Evolutionary conservation across 1,140 invertebrate species (phyloP), one percentile per base, ranked within the genome.

Genomic region (Drosophila ananassae): DNA sequence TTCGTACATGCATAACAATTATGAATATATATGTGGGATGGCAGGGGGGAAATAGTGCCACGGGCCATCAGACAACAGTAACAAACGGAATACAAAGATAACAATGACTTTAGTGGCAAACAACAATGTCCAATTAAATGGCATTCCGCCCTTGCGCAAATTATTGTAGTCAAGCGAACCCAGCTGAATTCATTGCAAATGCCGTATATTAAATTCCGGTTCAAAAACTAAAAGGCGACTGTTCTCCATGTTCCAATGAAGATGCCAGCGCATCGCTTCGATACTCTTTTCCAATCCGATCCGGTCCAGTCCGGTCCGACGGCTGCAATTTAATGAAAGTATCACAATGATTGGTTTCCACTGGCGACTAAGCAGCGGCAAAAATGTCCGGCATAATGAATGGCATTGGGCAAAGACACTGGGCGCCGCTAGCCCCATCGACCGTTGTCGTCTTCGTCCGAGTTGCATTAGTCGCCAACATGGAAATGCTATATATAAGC

Each of bases 301-400:
- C 41, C 41, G 41, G 17, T 17, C 13, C 6, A 5, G 7, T 44
- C 13, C 41, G 41, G 13, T 44, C 41, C 25, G 28, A 37, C 17
- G 46, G 72, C 64, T 37, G 59, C 67, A 87, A 71, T 89, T 89
- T 89, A 89, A 89, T 89, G 83, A 89, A 89, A 89, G 84, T 89
- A 89, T 89, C 83, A 83, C 83, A 89, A 89, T 89, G 84, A 89
- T 89, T 89, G 83, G 83, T 89, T 89, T 89, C 79, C 64, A 81
- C 81, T 79, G 79, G 79, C 79, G 74, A 79, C 83, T 87, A 77
- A 77, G 78, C 79, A 81, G 78, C 76, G 73, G 79, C 83, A 89
- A 83, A 89, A 82, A 89, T 89, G 83, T 89, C 83, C 79, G 64
- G 79, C 76, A 83, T 89, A 89, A 83, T 89, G 83, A 89, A 89